phyloP scores from a whole-genome alignment of 2,888 invertebrate genomes.

The Microctonus aethiopoides region DNA sequence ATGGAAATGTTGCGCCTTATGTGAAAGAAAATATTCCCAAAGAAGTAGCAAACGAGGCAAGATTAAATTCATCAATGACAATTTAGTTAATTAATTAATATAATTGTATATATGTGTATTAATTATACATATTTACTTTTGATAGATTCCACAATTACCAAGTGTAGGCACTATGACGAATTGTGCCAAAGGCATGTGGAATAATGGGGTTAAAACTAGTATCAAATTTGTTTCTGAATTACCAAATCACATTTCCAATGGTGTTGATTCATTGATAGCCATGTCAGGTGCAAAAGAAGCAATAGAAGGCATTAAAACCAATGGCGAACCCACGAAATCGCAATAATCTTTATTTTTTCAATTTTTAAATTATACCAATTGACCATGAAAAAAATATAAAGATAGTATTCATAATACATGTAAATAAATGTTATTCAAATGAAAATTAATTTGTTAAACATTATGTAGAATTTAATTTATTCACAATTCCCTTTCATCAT shows the following conservation, averaged over 20 bases:
- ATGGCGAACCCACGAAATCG: slow-evolving; percentile 18
- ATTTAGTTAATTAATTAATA: background rate
- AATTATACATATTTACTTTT: slow-evolving; percentile 5
- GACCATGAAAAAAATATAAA: background rate
- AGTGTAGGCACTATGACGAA: slow-evolving; percentile 42
- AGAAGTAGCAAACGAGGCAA: slow-evolving; percentile 53
- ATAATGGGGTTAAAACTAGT: slow-evolving; percentile 52
- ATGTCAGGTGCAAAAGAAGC: slow-evolving; percentile 29
- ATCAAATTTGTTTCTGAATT: slow-evolving; percentile 51
- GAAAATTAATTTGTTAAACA: background rate
- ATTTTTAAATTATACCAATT: background rate
- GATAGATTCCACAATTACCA: slow-evolving; percentile 51
- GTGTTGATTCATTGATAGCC: slow-evolving; percentile 40
- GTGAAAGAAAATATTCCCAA: slow-evolving; percentile 54
- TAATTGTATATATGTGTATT: background rate
- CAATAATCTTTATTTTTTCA: slow-evolving; percentile 12
- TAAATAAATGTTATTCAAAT: slow-evolving; percentile 9
- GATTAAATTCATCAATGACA: background rate
- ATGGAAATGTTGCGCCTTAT: slow-evolving; percentile 54
- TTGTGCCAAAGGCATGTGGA: slow-evolving; percentile 50
- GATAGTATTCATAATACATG: slow-evolving; percentile 16
- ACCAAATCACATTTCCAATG: slow-evolving; percentile 50
- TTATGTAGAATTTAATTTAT: background rate
- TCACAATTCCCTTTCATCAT: background rate
- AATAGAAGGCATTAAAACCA: slow-evolving; percentile 21